phyloP scores from a whole-genome alignment of 1,140 invertebrate genomes.

The Lasaia peninsularis region DNA sequence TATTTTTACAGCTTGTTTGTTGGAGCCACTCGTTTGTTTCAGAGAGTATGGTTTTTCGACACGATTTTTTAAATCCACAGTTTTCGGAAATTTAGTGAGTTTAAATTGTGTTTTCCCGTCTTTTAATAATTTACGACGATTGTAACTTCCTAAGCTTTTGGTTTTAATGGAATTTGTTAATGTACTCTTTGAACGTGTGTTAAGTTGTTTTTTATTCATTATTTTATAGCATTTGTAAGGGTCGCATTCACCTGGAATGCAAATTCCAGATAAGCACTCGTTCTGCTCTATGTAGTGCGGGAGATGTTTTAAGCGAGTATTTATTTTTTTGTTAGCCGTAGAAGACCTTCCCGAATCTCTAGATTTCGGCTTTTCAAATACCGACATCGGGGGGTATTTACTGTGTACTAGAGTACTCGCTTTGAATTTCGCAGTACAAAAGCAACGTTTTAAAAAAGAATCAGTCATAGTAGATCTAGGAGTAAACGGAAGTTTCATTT shows the following conservation, averaged over 20 bases:
- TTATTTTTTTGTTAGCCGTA: slow-evolving; percentile 3
- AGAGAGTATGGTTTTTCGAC: not conserved
- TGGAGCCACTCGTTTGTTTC: not conserved
- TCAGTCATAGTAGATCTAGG: not conserved
- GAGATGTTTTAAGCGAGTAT: not conserved
- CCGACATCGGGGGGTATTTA: slow-evolving; percentile 9
- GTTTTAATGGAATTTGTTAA: not conserved
- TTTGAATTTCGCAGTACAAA: slow-evolving; percentile 23
- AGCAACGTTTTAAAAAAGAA: slow-evolving; percentile 19
- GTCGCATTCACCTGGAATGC: slow-evolving; percentile 30
- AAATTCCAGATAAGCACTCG: slow-evolving; percentile 37
- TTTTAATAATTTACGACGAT: not conserved
- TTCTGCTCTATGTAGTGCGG: slow-evolving; percentile 21
- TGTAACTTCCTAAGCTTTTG: not conserved
- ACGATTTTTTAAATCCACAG: not conserved
- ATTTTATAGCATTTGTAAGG: slow-evolving; percentile 30
- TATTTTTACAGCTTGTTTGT: slow-evolving; percentile 26
- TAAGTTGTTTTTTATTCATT: slow-evolving; percentile 22
- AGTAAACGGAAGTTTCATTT: slow-evolving; percentile 6
- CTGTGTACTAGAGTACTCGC: slow-evolving; percentile 17
- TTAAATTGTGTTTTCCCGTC: slow-evolving; percentile 15
- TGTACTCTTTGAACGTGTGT: not conserved
- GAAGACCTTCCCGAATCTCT: not conserved
- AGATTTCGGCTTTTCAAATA: not conserved
- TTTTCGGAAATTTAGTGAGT: slow-evolving; percentile 3